phyloP scores from a whole-genome alignment of 1,140 invertebrate genomes.

The Homalodisca vitripennis region DNA sequence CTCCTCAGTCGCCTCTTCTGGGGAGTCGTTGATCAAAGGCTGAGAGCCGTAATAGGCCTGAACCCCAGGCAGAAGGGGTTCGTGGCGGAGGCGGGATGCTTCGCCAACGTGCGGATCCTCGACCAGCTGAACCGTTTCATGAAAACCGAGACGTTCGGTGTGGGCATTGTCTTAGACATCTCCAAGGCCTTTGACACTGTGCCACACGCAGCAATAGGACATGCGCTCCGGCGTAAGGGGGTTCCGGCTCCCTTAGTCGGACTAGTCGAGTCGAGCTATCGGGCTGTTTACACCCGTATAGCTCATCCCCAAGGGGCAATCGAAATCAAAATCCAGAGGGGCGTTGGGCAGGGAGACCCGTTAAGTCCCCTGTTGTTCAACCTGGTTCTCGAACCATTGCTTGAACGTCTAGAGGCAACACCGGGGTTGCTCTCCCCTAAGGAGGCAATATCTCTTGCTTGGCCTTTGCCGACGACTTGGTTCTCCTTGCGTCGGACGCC shows the following conservation, averaged over 20 bases:
- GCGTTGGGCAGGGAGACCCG: conserved; percentile 46
- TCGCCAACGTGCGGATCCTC: conserved; percentile 35
- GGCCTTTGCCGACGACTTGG: conserved; percentile 33
- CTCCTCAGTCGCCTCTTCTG: conserved; percentile 38
- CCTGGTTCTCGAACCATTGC: conserved; percentile 41
- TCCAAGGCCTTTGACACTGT: conserved; percentile 47
- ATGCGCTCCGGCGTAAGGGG: conserved; percentile 29
- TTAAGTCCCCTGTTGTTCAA: conserved; percentile 45
- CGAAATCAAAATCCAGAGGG: conserved; percentile 22
- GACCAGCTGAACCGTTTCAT: conserved; percentile 32
- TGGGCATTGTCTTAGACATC: conserved; percentile 41
- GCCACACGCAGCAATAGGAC: conserved; percentile 36
- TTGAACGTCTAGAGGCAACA: conserved; percentile 22
- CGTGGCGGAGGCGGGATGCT: conserved; percentile 33
- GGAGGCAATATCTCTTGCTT: conserved; percentile 21
- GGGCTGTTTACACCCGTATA: conserved; percentile 19
- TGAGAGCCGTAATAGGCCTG: conserved; percentile 27
- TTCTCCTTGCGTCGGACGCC: conserved; percentile 16
- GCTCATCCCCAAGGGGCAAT: neutral
- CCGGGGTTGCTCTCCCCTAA: neutral
- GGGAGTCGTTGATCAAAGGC: conserved; percentile 37
- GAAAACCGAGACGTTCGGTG: conserved; percentile 23
- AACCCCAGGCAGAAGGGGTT: conserved; percentile 41
- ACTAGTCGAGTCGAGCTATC: neutral
- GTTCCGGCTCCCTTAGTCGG: neutral